Conservation (phyloP, 2,888 invertebrate genomes). For the Drosophila barbarae region DNA sequence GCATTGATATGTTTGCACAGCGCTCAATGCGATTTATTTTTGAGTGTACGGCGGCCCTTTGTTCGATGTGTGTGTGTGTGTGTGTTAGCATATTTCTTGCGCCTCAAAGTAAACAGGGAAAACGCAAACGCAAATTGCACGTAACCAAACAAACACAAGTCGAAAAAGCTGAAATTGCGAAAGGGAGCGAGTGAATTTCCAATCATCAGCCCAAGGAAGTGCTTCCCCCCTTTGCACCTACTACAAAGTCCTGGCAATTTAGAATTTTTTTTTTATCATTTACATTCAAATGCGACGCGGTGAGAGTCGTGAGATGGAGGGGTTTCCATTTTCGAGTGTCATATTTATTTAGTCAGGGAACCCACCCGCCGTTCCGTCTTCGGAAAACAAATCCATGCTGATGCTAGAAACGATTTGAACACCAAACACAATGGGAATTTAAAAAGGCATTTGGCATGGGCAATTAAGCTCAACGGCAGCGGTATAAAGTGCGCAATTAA, state of each 20-base stretch:
- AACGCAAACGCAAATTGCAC: constrained; percentile 20
- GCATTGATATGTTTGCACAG: constrained; percentile 65
- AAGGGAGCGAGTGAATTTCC: constrained; percentile 35
- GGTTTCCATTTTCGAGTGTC: constrained; percentile 46
- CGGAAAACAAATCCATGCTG: constrained; percentile 21
- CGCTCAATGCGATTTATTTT: constrained; percentile 6
- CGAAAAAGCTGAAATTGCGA: background rate
- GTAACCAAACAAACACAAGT: constrained; percentile 22
- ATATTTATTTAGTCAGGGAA: constrained; percentile 58
- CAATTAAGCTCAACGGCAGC: constrained; percentile 5
- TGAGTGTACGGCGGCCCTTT: constrained; percentile 11
- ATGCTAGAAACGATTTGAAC: constrained; percentile 20
- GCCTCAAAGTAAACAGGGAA: constrained; percentile 50
- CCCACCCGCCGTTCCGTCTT: constrained; percentile 3
- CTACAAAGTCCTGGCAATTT: constrained; percentile 46
- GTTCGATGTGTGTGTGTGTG: constrained; percentile 4
- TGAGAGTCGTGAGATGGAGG: background rate
- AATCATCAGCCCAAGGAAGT: constrained; percentile 39
- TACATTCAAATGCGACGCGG: constrained; percentile 32
- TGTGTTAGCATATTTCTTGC: constrained; percentile 64
- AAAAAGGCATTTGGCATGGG: constrained; percentile 15
- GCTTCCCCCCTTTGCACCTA: background rate
- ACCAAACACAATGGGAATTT: constrained; percentile 21
- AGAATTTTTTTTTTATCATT: constrained; percentile 55
- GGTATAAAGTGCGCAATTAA: constrained; percentile 17